Conservation (phyloP, 2,113 vertebrate genomes). For the Cebidichthys violaceus region DNA sequence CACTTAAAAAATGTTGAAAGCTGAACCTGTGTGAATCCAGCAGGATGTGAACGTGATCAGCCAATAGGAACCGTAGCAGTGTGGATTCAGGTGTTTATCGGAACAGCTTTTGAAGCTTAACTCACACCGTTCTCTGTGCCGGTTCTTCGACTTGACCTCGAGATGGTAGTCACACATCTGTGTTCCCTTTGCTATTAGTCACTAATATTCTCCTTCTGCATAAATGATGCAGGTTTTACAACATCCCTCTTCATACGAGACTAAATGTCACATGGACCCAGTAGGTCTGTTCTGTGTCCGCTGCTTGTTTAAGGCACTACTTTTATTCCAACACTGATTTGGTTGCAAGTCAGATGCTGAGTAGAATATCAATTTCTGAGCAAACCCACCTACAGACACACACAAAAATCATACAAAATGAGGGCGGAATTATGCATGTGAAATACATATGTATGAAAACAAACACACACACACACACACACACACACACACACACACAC, state of each 20-base stretch:
- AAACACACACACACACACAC: neutral
- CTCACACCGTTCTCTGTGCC: neutral
- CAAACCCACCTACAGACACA: neutral
- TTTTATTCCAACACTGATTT: neutral
- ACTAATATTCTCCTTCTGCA: neutral
- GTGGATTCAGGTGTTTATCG: neutral
- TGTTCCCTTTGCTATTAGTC: neutral
- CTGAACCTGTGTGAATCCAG: neutral
- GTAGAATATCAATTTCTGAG: neutral
- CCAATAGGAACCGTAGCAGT: neutral
- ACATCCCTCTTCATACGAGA: neutral
- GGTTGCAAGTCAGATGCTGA: neutral
- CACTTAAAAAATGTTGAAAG: neutral
- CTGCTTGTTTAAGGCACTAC: neutral
- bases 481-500: slow-evolving; percentile 4
- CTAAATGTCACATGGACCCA: slow-evolving; percentile 15
- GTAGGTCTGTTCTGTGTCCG: neutral
- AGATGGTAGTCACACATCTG: neutral
- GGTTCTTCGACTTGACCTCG: neutral
- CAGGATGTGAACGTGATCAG: neutral
- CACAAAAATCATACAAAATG: slow-evolving; percentile 14
- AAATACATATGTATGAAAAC: slow-evolving; percentile 33
- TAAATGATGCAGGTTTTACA: neutral
- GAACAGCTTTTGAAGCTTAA: neutral
- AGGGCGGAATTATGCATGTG: slow-evolving; percentile 25